phyloP scores from a whole-genome alignment of 1,140 invertebrate genomes.

The Phenacoccus solenopsis region DNA sequence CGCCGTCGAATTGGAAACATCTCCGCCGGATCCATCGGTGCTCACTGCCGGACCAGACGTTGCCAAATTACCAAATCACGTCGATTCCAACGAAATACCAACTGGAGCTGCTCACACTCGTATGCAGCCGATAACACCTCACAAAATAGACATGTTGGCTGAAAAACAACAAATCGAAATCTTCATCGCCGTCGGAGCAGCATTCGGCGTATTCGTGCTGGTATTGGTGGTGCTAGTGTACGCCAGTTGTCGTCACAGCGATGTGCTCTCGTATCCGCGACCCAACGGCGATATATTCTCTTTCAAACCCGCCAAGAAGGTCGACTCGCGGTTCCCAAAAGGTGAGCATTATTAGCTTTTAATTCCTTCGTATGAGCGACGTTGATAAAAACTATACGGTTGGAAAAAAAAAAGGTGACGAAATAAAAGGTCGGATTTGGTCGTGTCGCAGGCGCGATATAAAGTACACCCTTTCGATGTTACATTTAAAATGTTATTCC shows the following conservation, averaged over 20 bases:
- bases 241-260: background rate
- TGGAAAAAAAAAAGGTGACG: background rate
- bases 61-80: background rate
- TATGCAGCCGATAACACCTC: background rate
- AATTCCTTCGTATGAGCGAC: background rate
- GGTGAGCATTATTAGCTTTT: background rate
- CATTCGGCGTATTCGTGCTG: background rate
- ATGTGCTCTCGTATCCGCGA: background rate
- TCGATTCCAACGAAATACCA: background rate
- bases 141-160: background rate
- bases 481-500: background rate
- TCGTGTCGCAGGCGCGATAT: background rate
- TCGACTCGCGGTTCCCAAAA: background rate
- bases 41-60: background rate
- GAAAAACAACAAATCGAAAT: background rate
- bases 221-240: background rate
- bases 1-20: background rate
- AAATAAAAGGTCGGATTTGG: too few species aligned
- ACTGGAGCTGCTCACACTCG: background rate
- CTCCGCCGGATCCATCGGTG: background rate
- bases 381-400: too few species aligned
- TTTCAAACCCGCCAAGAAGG: background rate
- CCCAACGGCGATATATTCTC: background rate
- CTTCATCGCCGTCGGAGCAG: background rate
- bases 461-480: slow-evolving; percentile 1